Base-by-base conservation (phyloP, 2,797 vertebrate genomes). In the Argyrosomus regius region DNA sequence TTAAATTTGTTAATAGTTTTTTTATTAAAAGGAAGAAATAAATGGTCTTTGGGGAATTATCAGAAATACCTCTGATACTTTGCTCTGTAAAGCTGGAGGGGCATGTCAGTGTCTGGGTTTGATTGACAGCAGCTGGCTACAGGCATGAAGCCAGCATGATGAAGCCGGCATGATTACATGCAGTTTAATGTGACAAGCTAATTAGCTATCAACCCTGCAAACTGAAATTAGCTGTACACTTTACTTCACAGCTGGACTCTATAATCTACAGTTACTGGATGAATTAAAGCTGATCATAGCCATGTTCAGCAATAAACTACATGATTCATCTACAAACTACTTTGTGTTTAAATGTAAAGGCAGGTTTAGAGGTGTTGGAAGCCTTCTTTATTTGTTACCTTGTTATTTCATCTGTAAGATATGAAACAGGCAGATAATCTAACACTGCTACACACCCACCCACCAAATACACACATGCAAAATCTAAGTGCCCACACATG, bases 401-500 rank as follows among this genome's bases (percentile, higher is more conserved):
- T 45, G 17, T 22, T 66, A 41, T 24, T 41, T 53, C 9, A 22
- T 50, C 50, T 49, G 17, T 18, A 46, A 22, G 9, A 39, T 35
- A 35, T 9, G 39, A 60, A 43, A 16, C 9, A 73, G 18, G 8
- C 20, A 57, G 28, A 43, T 66, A 52, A 54, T 60, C 35, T 35
- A 20, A 72, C 24, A 5, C 31, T 60, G 13, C 1, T 1, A 31
- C 28, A 41, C 52, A 1, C 24, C 13, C 50, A 54, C 35, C 14
- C 61, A 60, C 6, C 8, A 66, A 41, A 60, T 39, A 43, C 46
- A 41, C 45, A 43, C 57, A 81, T 46, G 53, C 24, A 28, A 45
- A 41, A 0, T 11, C 59, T 46, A 26, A 68, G 76, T 62, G 70
- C 46, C 85, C 75, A 86, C 85, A 86, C 80, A 81, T 73, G 76